Base-by-base conservation (phyloP, 2,888 invertebrate genomes). In the Theretra japonica region DNA sequence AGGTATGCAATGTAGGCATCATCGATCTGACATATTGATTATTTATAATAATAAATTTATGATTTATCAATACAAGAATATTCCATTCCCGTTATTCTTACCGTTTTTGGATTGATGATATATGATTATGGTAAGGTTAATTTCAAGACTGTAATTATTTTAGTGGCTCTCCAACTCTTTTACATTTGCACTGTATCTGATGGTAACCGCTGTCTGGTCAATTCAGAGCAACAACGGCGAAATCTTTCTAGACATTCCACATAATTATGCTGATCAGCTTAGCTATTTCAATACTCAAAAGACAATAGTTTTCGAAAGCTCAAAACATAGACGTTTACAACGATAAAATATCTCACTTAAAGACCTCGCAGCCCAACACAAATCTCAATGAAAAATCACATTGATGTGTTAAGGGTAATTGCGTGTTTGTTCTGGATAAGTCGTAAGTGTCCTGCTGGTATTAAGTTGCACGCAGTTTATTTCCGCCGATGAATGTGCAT, bases 391-490 rank as follows among this genome's bases (percentile, higher is more conserved):
- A 25, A 15, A 25, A 58, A 23, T 0, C 4, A 28, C 2, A 48
- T 65, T n/a, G 23, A 48, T 48, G 23, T 65, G 62, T 41, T 41
- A 41, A 41, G 15, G 21, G 23, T 65, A 48, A 48, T 23, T 21
- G 65, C 11, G 21, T 65, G 65, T 41, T 65, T 23, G 30, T n/a
- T n/a, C n/a, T 8, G 23, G 41, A 65, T 65, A 65, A 65, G 65
- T 65, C 41, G 23, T 41, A 48, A 41, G 65, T 25, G 17, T 65
- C 65, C 65, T 41, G 23, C 41, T 41, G 4, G 23, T 15, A 23
- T 48, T 48, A 48, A 41, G 17, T 23, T 23, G 65, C 70, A 60
- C 73, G 73, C 50, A 60, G 62, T 72, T 73, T 74, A 69, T 70
- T 68, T 48, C 41, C 48, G 50, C 30, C 68, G 68, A 56, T 69